Conservation (phyloP, 2,888 invertebrate species). For the Eugnorisma glareosa region DNA sequence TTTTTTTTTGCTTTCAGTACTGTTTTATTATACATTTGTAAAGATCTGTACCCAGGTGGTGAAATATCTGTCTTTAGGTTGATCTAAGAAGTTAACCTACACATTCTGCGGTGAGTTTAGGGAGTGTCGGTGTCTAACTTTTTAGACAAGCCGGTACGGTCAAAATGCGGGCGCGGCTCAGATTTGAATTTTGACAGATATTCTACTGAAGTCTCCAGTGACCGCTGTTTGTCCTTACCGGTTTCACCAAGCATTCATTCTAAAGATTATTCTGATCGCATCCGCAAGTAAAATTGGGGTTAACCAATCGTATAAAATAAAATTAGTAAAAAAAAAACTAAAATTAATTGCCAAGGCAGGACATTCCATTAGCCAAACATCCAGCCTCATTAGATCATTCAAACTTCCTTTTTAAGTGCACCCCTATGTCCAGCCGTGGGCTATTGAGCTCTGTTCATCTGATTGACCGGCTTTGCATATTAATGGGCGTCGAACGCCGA, state of each 20-base stretch:
- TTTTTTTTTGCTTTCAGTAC: too few species aligned
- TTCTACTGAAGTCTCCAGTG: not conserved
- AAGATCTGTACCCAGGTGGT: not conserved
- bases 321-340: not conserved
- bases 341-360: not conserved
- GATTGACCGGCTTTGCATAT: conserved; percentile 60
- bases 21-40: not conserved
- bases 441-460: conserved; percentile 38
- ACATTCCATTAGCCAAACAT: not conserved
- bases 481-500: conserved; percentile 45
- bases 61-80: not conserved
- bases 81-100: not conserved
- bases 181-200: not conserved
- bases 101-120: not conserved
- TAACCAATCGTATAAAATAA: not conserved
- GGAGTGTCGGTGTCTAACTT: not conserved
- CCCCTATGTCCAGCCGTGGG: conserved; percentile 1
- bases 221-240: not conserved
- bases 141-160: not conserved
- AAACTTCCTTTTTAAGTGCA: conserved; percentile 12
- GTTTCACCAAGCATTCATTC: not conserved
- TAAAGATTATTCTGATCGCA: not conserved
- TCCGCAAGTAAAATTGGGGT: not conserved
- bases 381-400: not conserved
- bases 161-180: not conserved